Evolutionary conservation across 2,113 vertebrate genomes (phyloP).

Genomic region (Amblyornis subalaris): DNA sequence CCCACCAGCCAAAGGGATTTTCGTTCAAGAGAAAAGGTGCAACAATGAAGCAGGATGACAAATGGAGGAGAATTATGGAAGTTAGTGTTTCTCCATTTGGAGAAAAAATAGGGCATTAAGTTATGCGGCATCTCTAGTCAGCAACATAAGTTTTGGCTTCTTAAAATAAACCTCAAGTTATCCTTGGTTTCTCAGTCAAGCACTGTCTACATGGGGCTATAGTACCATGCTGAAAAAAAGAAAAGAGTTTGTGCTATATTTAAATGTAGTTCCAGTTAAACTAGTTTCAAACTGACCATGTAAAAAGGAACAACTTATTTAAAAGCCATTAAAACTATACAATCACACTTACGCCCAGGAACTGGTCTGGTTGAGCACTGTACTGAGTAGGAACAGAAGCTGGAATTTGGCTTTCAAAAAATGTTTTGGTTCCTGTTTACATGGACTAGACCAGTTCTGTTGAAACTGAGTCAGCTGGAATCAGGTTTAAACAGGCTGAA

Average conservation of each 20-base stretch:
- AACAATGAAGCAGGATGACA: slow-evolving; percentile 30
- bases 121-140: slow-evolving; percentile 51
- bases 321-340: slow-evolving; percentile 15
- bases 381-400: not conserved
- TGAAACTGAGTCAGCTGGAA: slow-evolving; percentile 46
- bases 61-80: slow-evolving; percentile 28
- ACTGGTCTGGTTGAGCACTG: not conserved
- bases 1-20: not conserved
- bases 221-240: slow-evolving; percentile 36
- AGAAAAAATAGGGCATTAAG: slow-evolving; percentile 15
- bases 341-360: not conserved
- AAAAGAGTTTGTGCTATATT: slow-evolving; percentile 35
- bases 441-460: not conserved
- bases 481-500: slow-evolving; percentile 33
- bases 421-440: not conserved
- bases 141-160: slow-evolving; percentile 71
- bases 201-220: slow-evolving; percentile 39
- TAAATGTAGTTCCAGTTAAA: slow-evolving; percentile 31
- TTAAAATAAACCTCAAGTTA: slow-evolving; percentile 59
- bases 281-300: slow-evolving; percentile 22
- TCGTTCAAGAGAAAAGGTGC: slow-evolving; percentile 24
- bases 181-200: slow-evolving; percentile 72
- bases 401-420: not conserved
- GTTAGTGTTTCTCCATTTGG: slow-evolving; percentile 44
- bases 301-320: slow-evolving; percentile 1